These are phyloP conservation scores for Clunio marinus DNA, from an alignment of 2,888 invertebrate species.

Conservation along the genomic window DNA sequence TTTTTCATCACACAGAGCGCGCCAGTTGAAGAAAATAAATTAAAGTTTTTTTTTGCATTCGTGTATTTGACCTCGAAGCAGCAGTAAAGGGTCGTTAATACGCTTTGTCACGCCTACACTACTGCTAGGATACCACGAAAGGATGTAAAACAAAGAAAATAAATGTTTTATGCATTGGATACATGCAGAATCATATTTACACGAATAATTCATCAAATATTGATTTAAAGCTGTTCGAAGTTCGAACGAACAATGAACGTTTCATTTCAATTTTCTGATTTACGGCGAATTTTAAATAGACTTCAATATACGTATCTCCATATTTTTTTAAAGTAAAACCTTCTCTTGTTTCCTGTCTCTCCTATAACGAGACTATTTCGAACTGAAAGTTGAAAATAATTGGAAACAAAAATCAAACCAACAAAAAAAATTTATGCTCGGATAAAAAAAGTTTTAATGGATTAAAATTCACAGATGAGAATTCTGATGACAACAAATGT, in stretches of 20 bases:
- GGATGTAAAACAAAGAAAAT: no score
- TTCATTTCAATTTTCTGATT: background rate
- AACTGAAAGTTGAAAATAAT: no score
- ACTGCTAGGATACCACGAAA: no score
- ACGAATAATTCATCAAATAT: conserved; percentile 17
- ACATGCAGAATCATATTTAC: conserved; percentile 5
- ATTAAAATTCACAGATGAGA: no score
- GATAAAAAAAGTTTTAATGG: no score
- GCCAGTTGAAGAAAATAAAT: conserved; percentile 3
- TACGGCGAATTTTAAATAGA: background rate
- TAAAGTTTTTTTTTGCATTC: background rate
- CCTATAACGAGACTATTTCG: no score
- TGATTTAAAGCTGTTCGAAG: background rate
- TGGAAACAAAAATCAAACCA: no score
- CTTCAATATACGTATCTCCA: no score
- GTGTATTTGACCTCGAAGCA: background rate
- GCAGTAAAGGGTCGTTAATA: background rate
- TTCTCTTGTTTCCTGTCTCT: no score
- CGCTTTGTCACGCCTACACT: no score
- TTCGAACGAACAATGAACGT: background rate
- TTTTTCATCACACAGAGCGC: background rate
- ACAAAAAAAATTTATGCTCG: no score
- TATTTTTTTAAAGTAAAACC: background rate
- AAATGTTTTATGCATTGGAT: background rate
- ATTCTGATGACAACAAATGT: no score